Evolutionary conservation across 2,888 invertebrate species (phyloP).

Genomic region (Dexiosoma caninum): DNA sequence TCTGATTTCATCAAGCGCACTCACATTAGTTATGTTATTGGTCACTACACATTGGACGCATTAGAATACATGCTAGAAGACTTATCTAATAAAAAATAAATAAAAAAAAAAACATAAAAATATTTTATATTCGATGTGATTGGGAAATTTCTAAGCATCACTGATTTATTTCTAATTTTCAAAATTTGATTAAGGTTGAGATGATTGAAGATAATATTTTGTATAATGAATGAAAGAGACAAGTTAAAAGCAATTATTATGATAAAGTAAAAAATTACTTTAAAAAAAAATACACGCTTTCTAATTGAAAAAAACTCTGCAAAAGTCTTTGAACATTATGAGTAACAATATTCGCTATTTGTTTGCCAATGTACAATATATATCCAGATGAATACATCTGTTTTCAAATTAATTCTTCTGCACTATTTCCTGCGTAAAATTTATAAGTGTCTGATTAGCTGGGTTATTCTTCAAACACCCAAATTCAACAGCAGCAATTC

Average conservation of each 20-base stretch:
- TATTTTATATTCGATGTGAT: too few species aligned
- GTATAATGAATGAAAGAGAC: background rate
- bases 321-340: background rate
- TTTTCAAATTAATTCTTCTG: background rate
- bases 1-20: too few species aligned
- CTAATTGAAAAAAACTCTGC: background rate
- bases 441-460: background rate
- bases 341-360: background rate
- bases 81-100: too few species aligned
- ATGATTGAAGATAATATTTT: background rate
- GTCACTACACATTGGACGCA: too few species aligned
- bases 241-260: background rate
- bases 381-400: background rate
- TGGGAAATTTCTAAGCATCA: too few species aligned
- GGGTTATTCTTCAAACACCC: background rate
- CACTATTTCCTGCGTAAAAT: background rate
- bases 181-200: too few species aligned
- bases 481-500: background rate
- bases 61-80: too few species aligned
- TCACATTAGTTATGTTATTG: too few species aligned
- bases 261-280: background rate
- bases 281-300: background rate
- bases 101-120: too few species aligned
- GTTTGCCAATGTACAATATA: too few species aligned
- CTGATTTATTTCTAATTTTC: too few species aligned